Evolutionary conservation across 2,797 vertebrate species (phyloP).

Genomic region (Fistularia commersonii): DNA sequence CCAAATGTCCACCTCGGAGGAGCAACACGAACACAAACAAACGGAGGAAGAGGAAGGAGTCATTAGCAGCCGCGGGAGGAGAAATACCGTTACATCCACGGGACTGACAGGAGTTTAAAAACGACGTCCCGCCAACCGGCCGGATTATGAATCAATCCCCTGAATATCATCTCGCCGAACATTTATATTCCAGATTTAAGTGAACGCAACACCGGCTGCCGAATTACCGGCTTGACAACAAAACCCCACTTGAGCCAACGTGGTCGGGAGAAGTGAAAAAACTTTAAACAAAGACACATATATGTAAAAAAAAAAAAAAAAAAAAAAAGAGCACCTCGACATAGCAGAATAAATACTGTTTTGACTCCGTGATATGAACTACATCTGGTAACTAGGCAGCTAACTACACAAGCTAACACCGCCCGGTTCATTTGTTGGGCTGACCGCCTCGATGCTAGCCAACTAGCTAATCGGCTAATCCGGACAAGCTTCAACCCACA

Average conservation of each 20-base stretch:
- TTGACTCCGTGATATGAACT: not conserved
- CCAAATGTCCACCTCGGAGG: too few relatives aligned
- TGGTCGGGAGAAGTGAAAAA: not conserved
- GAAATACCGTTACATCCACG: slow-evolving; percentile 1
- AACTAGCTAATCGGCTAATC: slow-evolving; percentile 46
- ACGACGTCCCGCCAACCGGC: too few relatives aligned
- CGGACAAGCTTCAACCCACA: slow-evolving; percentile 3
- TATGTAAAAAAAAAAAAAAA: not conserved
- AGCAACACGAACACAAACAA: not conserved
- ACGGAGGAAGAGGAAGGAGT: not conserved
- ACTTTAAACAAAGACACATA: not conserved
- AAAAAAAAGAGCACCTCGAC: not conserved
- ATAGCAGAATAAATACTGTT: not conserved
- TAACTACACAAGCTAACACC: slow-evolving; percentile 16
- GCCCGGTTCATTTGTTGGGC: slow-evolving; percentile 39
- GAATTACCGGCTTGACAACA: slow-evolving; percentile 22
- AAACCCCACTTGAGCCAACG: slow-evolving; percentile 12
- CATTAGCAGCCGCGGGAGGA: not conserved
- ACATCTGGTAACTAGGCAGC: not conserved
- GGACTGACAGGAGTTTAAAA: not conserved
- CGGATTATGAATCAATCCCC: too few relatives aligned
- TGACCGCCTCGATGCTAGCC: slow-evolving; percentile 34
- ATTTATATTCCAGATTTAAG: too few relatives aligned
- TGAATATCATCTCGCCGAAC: too few relatives aligned
- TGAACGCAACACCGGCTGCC: not conserved